A percentile compares a stretch with the other conserved stretches of the same genome.
phyloP scores from a whole-genome alignment of 2,797 vertebrate species.

The Sebastes diaconus region DNA sequence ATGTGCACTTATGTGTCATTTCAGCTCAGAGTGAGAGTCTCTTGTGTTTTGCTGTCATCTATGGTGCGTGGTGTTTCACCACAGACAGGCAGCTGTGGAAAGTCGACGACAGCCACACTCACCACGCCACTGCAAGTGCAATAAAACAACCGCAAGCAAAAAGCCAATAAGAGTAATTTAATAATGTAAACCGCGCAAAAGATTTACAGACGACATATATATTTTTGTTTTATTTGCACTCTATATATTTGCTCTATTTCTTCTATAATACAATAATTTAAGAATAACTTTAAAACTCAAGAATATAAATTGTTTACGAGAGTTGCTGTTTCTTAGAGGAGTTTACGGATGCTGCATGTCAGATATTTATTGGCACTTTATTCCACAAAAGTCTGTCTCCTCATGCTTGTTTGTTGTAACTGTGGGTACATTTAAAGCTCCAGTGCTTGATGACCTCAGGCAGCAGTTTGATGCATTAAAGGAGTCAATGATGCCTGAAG shows the following conservation, averaged over 20 bases:
- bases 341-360: neutral
- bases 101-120: too few relatives aligned
- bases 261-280: neutral
- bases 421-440: neutral
- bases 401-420: neutral
- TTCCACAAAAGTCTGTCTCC: neutral
- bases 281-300: neutral
- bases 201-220: too few relatives aligned
- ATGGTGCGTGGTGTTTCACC: accelerated
- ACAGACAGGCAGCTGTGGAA: too few relatives aligned
- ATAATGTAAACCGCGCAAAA: too few relatives aligned
- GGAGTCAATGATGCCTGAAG: slow-evolving; percentile 19
- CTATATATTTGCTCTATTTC: neutral
- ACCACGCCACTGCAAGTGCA: too few relatives aligned
- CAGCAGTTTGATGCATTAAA: slow-evolving; percentile 10
- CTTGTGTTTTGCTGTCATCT: too few relatives aligned
- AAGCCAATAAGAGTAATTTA: too few relatives aligned
- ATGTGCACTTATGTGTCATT: too few relatives aligned
- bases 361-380: neutral
- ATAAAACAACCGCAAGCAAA: too few relatives aligned
- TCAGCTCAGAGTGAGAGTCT: too few relatives aligned
- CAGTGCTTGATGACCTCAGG: slow-evolving; percentile 2
- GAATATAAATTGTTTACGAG: neutral
- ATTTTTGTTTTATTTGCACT: neutral
- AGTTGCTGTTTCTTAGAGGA: neutral